Base-by-base conservation (phyloP, 1,140 invertebrate genomes). In the Drosophila baimaii region DNA sequence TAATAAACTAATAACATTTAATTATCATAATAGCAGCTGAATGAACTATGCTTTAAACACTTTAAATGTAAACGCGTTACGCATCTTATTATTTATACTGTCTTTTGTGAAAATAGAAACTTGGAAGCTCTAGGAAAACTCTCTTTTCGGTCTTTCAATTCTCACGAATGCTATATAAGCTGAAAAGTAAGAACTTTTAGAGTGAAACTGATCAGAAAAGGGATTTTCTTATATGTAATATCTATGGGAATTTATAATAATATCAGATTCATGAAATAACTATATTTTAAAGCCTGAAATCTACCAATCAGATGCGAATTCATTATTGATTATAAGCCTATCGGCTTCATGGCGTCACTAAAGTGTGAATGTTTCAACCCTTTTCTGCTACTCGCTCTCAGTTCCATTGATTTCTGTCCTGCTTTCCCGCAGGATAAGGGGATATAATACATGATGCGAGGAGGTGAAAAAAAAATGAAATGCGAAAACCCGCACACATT, bases 381-480 rank as follows among this genome's bases (percentile, higher is more conserved):
- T 19, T 52, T 52, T n/a, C 7, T 21, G 19, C 7, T 10, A 1
- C 19, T n/a, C n/a, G n/a, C n/a, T 10, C 19, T 35, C 51, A 23
- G 49, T 33, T 33, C 29, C 49, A 19, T 33, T 52, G 49, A 33
- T 9, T 33, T 17, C 49, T 19, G 10, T 12, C 25, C 2, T 10
- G 47, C 17, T 51, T 10, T 51, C 27, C 49, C 49, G 21, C 51
- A 35, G 51, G 31, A 52, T 21, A 52, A 35, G 47, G 19, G n/a
- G n/a, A n/a, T n/a, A 52, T 52, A 35, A 33, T 52, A 21, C 51
- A 35, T 21, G 51, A 15, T 21, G 51, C 51, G 51, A 33, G 21
- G 39, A n/a, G 17, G 21, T 35, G 41, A 77, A 55, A 62, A 77
- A 55, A 62, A 71, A 31, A 35, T 55, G 63, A 43, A 74, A 71